Percentiles rank a stretch among this genome's conserved stretches.
Evolutionary conservation across 2,797 vertebrate species (phyloP).

Genomic region (Pantherophis alleghaniensis): DNA sequence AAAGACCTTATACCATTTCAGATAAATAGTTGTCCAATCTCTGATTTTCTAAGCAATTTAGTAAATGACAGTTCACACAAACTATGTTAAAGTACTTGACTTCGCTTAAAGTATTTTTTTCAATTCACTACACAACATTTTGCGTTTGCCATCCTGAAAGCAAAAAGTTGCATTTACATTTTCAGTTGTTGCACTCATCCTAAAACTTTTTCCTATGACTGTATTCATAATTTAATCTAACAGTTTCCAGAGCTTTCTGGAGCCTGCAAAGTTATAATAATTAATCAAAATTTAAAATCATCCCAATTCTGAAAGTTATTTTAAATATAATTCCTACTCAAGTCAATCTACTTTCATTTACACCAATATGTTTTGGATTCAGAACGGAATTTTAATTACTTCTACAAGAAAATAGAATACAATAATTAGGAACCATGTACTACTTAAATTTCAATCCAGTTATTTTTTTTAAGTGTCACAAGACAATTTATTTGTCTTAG

Average conservation of each 20-base stretch:
- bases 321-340: neutral
- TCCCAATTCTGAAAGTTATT: neutral
- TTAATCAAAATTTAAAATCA: neutral
- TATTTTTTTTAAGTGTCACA: neutral
- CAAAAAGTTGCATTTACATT: neutral
- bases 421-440: neutral
- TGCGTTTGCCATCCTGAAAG: neutral
- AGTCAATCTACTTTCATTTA: neutral
- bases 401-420: neutral
- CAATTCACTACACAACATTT: neutral
- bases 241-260: slow-evolving; percentile 14
- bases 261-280: neutral
- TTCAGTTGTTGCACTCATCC: neutral
- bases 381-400: neutral
- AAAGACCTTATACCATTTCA: neutral
- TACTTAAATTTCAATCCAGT: neutral
- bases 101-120: neutral
- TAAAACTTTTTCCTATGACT: neutral
- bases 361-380: neutral
- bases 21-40: neutral
- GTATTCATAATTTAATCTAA: slow-evolving; percentile 16
- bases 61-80: neutral
- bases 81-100: neutral
- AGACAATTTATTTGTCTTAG: neutral
- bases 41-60: neutral